phyloP scores from a whole-genome alignment of 2,797 vertebrate species.

The Coranthus polyacanthus region DNA sequence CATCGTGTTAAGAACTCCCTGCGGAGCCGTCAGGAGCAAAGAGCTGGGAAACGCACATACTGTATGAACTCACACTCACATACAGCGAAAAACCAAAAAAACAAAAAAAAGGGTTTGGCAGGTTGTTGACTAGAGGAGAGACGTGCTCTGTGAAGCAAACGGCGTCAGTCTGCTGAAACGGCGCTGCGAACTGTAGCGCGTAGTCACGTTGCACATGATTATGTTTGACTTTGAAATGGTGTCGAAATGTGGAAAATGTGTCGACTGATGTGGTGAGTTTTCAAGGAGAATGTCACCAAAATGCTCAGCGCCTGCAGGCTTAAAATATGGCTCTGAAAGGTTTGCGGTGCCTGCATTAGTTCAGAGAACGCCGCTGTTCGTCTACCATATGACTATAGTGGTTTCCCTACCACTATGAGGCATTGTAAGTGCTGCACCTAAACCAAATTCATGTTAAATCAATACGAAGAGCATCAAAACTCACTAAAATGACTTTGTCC shows the following conservation, averaged over 20 bases:
- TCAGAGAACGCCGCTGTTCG: background rate
- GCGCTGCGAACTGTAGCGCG: background rate
- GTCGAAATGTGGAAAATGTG: slow-evolving; percentile 22
- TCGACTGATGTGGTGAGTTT: slow-evolving; percentile 14
- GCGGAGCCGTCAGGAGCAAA: slow-evolving; percentile 12
- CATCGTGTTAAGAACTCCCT: slow-evolving; percentile 1
- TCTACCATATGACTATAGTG: too few species aligned
- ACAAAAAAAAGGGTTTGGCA: slow-evolving; percentile 12
- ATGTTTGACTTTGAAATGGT: slow-evolving; percentile 2
- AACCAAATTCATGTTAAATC: too few species aligned
- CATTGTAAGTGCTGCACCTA: too few species aligned
- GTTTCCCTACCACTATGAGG: too few species aligned
- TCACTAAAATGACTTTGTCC: too few species aligned
- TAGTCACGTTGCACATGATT: slow-evolving; percentile 12
- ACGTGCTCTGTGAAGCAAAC: slow-evolving; percentile 17
- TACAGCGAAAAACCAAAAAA: background rate
- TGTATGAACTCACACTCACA: background rate
- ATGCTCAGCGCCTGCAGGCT: background rate
- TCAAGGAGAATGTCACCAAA: slow-evolving; percentile 2
- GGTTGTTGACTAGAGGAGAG: slow-evolving; percentile 33
- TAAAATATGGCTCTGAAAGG: background rate
- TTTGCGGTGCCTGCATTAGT: background rate
- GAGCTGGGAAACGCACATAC: slow-evolving; percentile 4
- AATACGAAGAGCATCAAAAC: too few species aligned
- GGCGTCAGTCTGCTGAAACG: slow-evolving; percentile 1